Conservation (phyloP, 2,888 invertebrate species). For the Nebria salina region DNA sequence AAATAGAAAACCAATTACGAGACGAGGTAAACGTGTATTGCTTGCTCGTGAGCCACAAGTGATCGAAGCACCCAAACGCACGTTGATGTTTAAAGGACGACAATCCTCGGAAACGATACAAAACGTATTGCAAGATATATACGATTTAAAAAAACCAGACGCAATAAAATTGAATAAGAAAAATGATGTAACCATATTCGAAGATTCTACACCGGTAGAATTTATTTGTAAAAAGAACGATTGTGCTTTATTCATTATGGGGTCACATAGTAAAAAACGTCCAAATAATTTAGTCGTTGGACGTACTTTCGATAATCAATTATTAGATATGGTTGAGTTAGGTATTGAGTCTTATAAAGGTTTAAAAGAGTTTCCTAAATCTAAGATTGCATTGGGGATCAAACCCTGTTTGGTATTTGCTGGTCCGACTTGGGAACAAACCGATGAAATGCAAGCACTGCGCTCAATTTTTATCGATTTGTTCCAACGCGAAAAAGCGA, state of each 20-base stretch:
- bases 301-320: conserved; percentile 86
- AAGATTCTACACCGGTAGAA: conserved; percentile 86
- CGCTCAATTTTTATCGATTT: conserved; percentile 92
- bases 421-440: conserved; percentile 89
- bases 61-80: conserved; percentile 86
- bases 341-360: conserved; percentile 86
- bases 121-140: conserved; percentile 85
- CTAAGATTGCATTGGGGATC: conserved; percentile 72
- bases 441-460: conserved; percentile 81
- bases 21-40: conserved; percentile 86
- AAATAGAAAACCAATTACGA: conserved; percentile 87
- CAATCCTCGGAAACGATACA: conserved; percentile 78
- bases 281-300: conserved; percentile 92
- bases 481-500: conserved; percentile 85
- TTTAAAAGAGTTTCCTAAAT: conserved; percentile 80
- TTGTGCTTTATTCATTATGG: conserved; percentile 89
- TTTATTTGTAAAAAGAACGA: conserved; percentile 83
- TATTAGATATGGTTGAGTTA: conserved; percentile 97
- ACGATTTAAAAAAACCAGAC: conserved; percentile 86
- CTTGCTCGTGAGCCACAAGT: conserved; percentile 86
- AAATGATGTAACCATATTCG: conserved; percentile 93
- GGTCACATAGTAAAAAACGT: conserved; percentile 92
- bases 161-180: conserved; percentile 79
- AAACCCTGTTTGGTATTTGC: conserved; percentile 94
- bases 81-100: conserved; percentile 86